A percentile compares a stretch with the other conserved stretches of the same genome.
Evolutionary conservation across 1,140 invertebrate species (phyloP).

Genomic region (Anastrepha obliqua): DNA sequence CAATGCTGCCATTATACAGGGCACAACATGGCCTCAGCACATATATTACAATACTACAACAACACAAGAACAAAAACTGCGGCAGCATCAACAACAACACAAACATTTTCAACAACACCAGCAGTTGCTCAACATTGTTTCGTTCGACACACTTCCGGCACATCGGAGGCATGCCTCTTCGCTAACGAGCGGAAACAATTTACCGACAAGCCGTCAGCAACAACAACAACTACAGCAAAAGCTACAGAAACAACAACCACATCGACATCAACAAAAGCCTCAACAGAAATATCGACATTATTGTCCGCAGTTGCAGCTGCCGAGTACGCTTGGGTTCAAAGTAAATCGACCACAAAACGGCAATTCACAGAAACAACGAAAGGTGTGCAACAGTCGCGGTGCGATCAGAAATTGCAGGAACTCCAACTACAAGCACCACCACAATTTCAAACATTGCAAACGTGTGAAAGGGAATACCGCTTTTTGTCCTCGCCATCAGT

Average conservation of each 20-base stretch:
- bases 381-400: not conserved
- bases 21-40: slow-evolving; percentile 74
- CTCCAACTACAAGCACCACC: not conserved
- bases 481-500: not conserved
- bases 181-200: slow-evolving; percentile 41
- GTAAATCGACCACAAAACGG: not conserved
- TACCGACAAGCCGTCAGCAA: slow-evolving; percentile 7
- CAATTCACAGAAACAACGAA: not conserved
- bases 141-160: slow-evolving; percentile 39
- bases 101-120: slow-evolving; percentile 52
- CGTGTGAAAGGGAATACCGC: not conserved
- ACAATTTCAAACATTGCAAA: not conserved
- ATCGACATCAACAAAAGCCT: not conserved
- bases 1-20: slow-evolving; percentile 61
- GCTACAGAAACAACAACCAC: slow-evolving; percentile 59
- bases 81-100: slow-evolving; percentile 64
- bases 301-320: not conserved
- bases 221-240: not conserved
- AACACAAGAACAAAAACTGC: slow-evolving; percentile 68
- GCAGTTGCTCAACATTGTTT: slow-evolving; percentile 7
- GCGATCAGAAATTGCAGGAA: not conserved
- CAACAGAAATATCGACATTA: slow-evolving; percentile 2
- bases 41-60: slow-evolving; percentile 74
- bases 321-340: not conserved
- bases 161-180: not conserved